phyloP scores from a whole-genome alignment of 2,113 vertebrate genomes.

The Mastomys coucha region DNA sequence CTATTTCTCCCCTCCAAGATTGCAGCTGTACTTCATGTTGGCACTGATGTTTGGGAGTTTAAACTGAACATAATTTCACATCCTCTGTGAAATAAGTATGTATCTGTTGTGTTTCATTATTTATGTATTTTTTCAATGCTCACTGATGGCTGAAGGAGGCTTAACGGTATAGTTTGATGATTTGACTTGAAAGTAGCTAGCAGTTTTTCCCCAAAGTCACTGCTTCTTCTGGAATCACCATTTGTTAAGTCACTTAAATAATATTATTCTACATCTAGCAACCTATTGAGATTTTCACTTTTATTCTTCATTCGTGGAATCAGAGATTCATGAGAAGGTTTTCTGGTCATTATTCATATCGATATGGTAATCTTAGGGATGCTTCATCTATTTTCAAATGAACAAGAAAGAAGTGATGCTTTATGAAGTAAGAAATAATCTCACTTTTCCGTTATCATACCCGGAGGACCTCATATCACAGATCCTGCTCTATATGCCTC shows the following conservation, averaged over 20 bases:
- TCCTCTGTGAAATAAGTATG: background rate
- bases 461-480: background rate
- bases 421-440: conserved; percentile 60
- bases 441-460: conserved; percentile 11
- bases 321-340: conserved; percentile 26
- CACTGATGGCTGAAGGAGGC: conserved; percentile 25
- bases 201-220: background rate
- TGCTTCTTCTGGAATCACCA: conserved; percentile 45
- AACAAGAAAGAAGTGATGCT: conserved; percentile 34
- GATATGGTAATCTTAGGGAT: conserved; percentile 43
- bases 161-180: background rate
- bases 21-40: conserved; percentile 41
- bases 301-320: conserved; percentile 21
- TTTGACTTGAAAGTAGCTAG: conserved; percentile 10
- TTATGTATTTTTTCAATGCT: conserved; percentile 45
- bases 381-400: conserved; percentile 64
- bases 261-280: background rate
- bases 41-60: conserved; percentile 14
- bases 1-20: background rate
- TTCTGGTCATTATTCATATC: conserved; percentile 42
- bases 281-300: background rate
- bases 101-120: conserved; percentile 8
- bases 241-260: conserved; percentile 55
- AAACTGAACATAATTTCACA: conserved; percentile 32
- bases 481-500: background rate